Evolutionary conservation across 2,113 vertebrate species (phyloP).

Genomic region (Hystrix brachyura): DNA sequence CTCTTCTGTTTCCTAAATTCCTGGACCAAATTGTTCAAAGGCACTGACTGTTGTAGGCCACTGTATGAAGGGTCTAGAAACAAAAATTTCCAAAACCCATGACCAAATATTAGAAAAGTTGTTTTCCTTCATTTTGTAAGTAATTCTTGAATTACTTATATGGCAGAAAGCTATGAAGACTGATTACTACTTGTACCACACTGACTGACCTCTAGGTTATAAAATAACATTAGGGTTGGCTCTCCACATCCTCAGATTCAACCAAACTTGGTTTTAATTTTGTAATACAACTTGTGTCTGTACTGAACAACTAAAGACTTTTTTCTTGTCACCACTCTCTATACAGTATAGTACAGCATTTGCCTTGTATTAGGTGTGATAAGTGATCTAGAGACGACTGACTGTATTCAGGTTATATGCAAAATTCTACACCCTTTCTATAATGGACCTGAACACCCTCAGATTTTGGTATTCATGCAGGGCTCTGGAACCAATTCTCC

Average conservation of each 20-base stretch:
- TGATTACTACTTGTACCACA: slow-evolving; percentile 71
- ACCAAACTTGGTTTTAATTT: not conserved
- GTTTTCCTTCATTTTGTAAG: slow-evolving; percentile 81
- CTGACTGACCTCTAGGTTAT: slow-evolving; percentile 76
- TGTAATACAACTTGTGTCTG: not conserved
- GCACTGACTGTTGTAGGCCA: slow-evolving; percentile 65
- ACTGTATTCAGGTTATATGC: too few relatives aligned
- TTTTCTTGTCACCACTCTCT: not conserved
- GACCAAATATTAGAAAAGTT: slow-evolving; percentile 80
- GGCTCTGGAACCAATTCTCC: not conserved
- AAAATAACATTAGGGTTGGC: slow-evolving; percentile 70
- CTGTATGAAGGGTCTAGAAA: slow-evolving; percentile 78
- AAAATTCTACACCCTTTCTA: not conserved
- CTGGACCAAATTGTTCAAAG: slow-evolving; percentile 76
- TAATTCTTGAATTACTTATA: slow-evolving; percentile 78
- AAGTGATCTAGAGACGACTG: too few relatives aligned
- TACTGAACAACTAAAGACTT: too few relatives aligned
- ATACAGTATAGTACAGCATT: not conserved
- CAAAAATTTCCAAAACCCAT: slow-evolving; percentile 81
- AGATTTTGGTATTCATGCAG: not conserved
- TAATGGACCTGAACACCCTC: not conserved
- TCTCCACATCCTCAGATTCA: not conserved
- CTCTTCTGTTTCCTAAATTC: slow-evolving; percentile 70
- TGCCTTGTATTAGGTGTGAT: not conserved
- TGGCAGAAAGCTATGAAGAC: slow-evolving; percentile 77